Conservation (phyloP, 2,888 invertebrate species). For the Lypha dubia region DNA sequence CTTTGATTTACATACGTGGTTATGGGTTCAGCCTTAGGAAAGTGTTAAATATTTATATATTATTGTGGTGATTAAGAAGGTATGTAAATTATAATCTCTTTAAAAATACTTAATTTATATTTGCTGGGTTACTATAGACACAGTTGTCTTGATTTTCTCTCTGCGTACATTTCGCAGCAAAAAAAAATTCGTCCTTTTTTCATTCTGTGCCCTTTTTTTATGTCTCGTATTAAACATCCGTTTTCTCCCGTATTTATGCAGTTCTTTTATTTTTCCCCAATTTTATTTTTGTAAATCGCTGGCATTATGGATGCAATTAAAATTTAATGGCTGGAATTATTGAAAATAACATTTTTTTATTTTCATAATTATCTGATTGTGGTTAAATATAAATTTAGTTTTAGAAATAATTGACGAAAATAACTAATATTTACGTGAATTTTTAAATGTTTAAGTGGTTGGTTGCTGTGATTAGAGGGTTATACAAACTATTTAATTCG, state of each 20-base stretch:
- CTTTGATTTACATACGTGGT: too few relatives aligned
- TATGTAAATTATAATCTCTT: too few relatives aligned
- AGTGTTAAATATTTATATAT: too few relatives aligned
- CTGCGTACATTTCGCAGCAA: too few relatives aligned
- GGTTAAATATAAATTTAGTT: background rate
- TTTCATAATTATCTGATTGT: conserved; percentile 9
- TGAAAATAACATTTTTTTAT: conserved; percentile 24
- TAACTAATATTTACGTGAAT: background rate
- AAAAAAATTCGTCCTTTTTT: too few relatives aligned
- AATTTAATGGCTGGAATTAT: conserved; percentile 24
- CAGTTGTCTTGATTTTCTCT: too few relatives aligned
- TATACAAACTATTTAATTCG: background rate
- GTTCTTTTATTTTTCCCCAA: background rate
- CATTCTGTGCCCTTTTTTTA: too few relatives aligned
- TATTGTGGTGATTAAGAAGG: too few relatives aligned
- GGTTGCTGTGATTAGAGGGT: background rate
- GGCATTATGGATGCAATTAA: background rate
- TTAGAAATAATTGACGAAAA: background rate
- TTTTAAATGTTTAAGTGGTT: background rate
- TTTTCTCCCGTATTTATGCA: background rate
- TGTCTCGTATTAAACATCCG: too few relatives aligned
- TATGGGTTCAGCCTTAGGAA: too few relatives aligned
- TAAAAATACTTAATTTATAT: too few relatives aligned
- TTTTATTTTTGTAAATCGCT: conserved; percentile 8
- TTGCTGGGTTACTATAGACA: too few relatives aligned